A percentile compares a stretch with the other conserved stretches of the same genome.
phyloP scores from a whole-genome alignment of 2,113 vertebrate species.

The Platichthys flesus region DNA sequence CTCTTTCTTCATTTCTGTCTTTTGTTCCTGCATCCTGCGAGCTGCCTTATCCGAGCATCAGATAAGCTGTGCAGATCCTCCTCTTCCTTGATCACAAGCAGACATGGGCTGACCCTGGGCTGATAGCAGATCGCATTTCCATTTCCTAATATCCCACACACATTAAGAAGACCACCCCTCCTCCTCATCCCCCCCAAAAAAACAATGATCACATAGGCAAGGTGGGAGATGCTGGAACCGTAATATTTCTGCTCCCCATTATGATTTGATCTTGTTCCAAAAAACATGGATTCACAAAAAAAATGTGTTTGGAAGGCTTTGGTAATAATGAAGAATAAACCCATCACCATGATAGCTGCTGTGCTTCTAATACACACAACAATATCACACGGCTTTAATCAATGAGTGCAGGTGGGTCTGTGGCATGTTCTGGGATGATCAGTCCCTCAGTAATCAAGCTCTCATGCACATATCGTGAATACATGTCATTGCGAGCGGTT shows the following conservation, averaged over 20 bases:
- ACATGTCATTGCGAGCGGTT: conserved; percentile 51
- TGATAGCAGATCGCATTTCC: conserved; percentile 64
- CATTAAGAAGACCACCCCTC: conserved; percentile 51
- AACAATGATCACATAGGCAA: conserved; percentile 34
- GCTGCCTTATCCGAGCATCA: conserved; percentile 54
- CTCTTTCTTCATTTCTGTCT: conserved; percentile 21
- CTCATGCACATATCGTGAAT: conserved; percentile 39
- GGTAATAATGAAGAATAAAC: conserved; percentile 40
- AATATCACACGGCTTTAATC: conserved; percentile 33
- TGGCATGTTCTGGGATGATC: conserved; percentile 48
- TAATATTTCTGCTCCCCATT: conserved; percentile 54
- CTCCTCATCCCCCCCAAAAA: background rate
- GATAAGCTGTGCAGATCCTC: conserved; percentile 58
- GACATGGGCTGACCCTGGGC: conserved; percentile 47
- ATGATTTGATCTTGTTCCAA: conserved; percentile 42
- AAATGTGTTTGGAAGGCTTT: too few species aligned
- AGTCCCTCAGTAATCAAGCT: conserved; percentile 63
- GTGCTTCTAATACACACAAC: conserved; percentile 32
- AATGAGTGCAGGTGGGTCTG: conserved; percentile 48
- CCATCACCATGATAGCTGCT: conserved; percentile 2
- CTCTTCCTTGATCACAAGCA: conserved; percentile 67
- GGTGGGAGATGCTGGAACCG: conserved; percentile 44
- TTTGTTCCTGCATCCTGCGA: conserved; percentile 22
- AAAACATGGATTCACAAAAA: background rate
- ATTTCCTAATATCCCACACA: conserved; percentile 70